These are phyloP conservation scores for Pseudorectes ferrugineus DNA, from an alignment of 2,113 vertebrate species.

Conservation along the genomic window DNA sequence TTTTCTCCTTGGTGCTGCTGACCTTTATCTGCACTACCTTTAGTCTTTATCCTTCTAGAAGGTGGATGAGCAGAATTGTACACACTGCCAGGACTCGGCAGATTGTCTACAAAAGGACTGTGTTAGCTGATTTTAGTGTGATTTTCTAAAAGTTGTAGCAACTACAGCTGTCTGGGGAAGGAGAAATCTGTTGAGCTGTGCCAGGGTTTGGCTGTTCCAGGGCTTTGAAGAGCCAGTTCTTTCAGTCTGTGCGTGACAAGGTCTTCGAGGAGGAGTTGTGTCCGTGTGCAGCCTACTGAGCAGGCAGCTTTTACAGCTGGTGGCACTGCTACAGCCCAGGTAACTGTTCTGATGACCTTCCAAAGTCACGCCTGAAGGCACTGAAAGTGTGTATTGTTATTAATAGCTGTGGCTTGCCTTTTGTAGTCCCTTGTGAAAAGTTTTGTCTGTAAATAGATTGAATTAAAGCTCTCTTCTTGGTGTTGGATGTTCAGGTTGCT, in stretches of 20 bases:
- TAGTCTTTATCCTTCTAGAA: not conserved
- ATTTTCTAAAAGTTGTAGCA: not conserved
- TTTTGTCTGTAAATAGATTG: not conserved
- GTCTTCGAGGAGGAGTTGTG: not conserved
- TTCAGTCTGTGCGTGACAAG: not conserved
- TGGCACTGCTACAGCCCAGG: not conserved
- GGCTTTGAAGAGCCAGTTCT: not conserved
- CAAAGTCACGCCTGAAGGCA: not conserved
- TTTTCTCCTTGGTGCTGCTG: not conserved
- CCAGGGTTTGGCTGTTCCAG: not conserved
- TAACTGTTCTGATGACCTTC: not conserved
- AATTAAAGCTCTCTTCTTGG: not conserved
- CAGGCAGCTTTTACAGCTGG: not conserved
- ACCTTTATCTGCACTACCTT: not conserved
- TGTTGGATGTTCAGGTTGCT: not conserved
- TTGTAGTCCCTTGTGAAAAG: not conserved
- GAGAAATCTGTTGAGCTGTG: not conserved
- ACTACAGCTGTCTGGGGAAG: not conserved
- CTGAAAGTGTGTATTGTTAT: not conserved
- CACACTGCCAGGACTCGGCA: rapidly evolving
- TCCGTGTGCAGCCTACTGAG: not conserved
- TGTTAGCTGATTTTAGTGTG: not conserved
- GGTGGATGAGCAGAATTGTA: not conserved
- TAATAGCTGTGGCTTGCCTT: not conserved
- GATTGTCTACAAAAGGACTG: not conserved